phyloP scores from a whole-genome alignment of 2,888 invertebrate genomes.

The Portevinia maculata region DNA sequence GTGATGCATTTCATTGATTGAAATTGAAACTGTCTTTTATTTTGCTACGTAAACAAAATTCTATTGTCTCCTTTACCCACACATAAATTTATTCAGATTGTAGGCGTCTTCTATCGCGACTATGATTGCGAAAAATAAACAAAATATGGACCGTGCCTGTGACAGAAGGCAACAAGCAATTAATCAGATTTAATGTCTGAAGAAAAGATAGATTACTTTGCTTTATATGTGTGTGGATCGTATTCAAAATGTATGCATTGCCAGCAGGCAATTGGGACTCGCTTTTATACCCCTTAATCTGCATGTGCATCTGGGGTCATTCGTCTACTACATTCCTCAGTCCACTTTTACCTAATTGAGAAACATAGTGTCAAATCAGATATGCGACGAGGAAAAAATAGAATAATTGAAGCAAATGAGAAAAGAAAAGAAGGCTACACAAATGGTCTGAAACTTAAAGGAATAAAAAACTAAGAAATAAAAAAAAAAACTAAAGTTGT shows the following conservation, averaged over 20 bases:
- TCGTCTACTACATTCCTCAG: constrained; percentile 39
- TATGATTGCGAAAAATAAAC: constrained; percentile 14
- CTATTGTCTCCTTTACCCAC: not conserved
- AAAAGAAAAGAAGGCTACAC: constrained; percentile 60
- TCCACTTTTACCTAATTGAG: constrained; percentile 61
- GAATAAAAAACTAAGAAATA: not conserved
- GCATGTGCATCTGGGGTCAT: constrained; percentile 61
- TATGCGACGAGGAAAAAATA: constrained; percentile 31
- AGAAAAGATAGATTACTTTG: not conserved
- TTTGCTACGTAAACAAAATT: too few relatives aligned
- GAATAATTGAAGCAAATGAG: constrained; percentile 63
- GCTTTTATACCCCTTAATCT: constrained; percentile 35
- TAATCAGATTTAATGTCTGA: constrained; percentile 2
- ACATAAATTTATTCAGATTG: not conserved
- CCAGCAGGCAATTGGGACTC: constrained; percentile 11
- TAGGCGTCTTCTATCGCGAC: constrained; percentile 41
- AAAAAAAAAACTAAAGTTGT: constrained; percentile 55
- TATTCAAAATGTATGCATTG: not conserved
- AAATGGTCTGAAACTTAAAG: constrained; percentile 39
- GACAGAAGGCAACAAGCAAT: constrained; percentile 22
- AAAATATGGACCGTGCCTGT: constrained; percentile 16
- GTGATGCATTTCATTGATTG: constrained; percentile 11
- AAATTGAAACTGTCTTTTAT: constrained; percentile 1
- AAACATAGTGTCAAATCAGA: constrained; percentile 57
- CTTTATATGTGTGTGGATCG: constrained; percentile 17